Evolutionary conservation across 2,113 vertebrate species (phyloP), one percentile per base, ranked within the genome.

Genomic region (Notarius lentiginosus): DNA sequence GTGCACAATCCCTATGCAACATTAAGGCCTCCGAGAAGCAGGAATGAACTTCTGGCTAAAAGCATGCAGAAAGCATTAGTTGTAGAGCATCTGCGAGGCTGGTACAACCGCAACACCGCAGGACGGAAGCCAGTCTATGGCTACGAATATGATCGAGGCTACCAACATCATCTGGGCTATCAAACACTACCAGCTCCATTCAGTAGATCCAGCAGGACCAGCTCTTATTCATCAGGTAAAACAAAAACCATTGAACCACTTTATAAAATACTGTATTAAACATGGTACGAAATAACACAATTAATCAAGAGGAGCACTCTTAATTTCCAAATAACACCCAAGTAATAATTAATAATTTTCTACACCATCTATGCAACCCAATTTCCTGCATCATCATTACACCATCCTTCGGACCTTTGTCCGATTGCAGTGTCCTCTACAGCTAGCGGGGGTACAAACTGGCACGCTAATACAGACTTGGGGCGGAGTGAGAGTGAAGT

Each of bases 61-160:
- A 98, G 96, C 94, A 97, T 99, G 95, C 97, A 99, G 86, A 99
- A 98, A 91, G 97, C 98, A 86, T 93, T 98, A 93, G 97, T 99
- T 72, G 97, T 97, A 0, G 97, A 99, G 91, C 98, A 99, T 79
- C 95, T 99, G 76, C 96, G 96, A 11, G 98, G 97, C 88, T 99
- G 98, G 98, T 99, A 99, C 93, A 96, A 99, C 84, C 96, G 98
- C n/a, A 97, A 94, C 92, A 96, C 95, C 7, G 92, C 92, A 18
- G 92, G 92, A 9, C 91, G 91, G 68, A 92, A 92, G 61, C 86
- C 92, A 86, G 94, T 96, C 92, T 92, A 94, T 0, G 96, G 95
- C 91, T 96, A 96, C 76, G 97, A 98, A 87, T 95, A 94, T 3
- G 97, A 98, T 89, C 92, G 95, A 73, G 97, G 95, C 1, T 97